These are phyloP conservation scores for Heliconius hewitsoni DNA, from an alignment of 1,140 invertebrate genomes.

Conservation along the genomic window DNA sequence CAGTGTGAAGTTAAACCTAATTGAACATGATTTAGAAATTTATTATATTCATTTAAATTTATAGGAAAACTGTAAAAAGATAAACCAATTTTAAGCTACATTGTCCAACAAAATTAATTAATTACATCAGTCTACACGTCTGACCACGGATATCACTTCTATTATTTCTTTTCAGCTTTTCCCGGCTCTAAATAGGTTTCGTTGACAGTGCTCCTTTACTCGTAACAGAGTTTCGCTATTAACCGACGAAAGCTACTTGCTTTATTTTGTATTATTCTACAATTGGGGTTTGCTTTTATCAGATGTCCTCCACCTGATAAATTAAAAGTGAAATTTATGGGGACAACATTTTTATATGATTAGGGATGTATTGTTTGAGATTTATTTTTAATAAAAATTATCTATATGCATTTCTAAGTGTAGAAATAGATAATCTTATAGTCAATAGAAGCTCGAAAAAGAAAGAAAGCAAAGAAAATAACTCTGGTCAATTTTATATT, in stretches of 20 bases:
- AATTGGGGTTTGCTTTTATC: neutral
- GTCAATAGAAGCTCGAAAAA: too few relatives aligned
- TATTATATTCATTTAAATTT: too few relatives aligned
- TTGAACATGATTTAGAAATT: too few relatives aligned
- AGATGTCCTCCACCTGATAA: neutral
- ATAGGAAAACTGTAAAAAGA: neutral
- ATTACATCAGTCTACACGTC: slow-evolving; percentile 15
- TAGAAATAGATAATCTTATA: too few relatives aligned
- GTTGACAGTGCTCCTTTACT: neutral
- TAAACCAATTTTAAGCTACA: slow-evolving; percentile 17
- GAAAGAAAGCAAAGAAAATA: too few relatives aligned
- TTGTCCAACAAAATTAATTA: neutral
- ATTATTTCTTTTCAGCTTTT: slow-evolving; percentile 18
- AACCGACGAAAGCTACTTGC: neutral
- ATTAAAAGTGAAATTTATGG: neutral
- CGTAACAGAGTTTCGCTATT: slow-evolving; percentile 7
- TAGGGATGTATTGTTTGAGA: neutral
- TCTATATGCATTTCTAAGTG: too few relatives aligned
- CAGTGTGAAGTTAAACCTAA: too few relatives aligned
- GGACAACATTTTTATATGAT: neutral
- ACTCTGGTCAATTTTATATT: too few relatives aligned
- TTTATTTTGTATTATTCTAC: neutral
- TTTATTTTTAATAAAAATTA: too few relatives aligned
- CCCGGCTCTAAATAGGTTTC: slow-evolving; percentile 3
- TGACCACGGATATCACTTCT: slow-evolving; percentile 16